phyloP scores from a whole-genome alignment of 2,888 invertebrate species.

The Julus scandinavius region DNA sequence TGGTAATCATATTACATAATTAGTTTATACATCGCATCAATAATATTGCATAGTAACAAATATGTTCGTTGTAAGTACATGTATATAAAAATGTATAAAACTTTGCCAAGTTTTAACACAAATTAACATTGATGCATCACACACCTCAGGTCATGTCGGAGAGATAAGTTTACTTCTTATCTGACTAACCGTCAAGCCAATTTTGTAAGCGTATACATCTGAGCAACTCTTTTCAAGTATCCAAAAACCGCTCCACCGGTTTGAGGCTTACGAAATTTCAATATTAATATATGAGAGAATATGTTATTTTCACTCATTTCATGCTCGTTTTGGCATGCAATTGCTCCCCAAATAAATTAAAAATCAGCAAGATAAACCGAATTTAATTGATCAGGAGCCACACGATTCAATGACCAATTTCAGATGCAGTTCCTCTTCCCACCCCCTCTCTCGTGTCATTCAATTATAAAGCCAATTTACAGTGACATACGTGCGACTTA shows the following conservation, averaged over 20 bases:
- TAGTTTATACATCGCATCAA: no score
- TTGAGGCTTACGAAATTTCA: background rate
- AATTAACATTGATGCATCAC: no score
- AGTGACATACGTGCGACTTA: background rate
- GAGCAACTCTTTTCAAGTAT: no score
- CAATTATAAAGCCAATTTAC: background rate
- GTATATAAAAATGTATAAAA: no score
- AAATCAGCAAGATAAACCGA: background rate
- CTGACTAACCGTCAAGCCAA: background rate
- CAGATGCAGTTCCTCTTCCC: background rate
- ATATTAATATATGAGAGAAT: background rate
- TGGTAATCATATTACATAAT: no score
- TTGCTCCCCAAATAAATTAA: background rate
- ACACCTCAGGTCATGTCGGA: no score
- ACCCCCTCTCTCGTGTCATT: background rate
- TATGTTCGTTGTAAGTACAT: no score
- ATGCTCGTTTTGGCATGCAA: background rate
- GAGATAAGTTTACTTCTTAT: no score
- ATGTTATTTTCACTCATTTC: background rate
- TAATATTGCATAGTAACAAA: no score
- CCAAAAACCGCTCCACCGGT: no score
- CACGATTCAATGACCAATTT: background rate
- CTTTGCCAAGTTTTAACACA: no score
- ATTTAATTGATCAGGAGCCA: no score
- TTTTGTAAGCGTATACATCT: background rate